phyloP scores from a whole-genome alignment of 2,888 invertebrate species.

The Drosophila suboccidentalis region DNA sequence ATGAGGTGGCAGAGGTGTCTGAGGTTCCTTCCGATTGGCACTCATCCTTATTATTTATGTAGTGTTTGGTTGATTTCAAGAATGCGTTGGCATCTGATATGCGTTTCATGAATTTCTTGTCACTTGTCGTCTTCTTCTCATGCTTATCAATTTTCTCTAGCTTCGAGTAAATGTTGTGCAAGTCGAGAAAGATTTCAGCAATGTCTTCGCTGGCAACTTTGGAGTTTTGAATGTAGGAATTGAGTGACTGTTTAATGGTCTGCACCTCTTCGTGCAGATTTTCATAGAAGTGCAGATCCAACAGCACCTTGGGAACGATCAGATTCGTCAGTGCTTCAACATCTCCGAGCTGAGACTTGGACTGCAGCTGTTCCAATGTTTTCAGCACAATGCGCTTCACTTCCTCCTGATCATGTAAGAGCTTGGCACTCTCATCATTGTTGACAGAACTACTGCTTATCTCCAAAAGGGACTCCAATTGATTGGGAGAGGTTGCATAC shows the following conservation, averaged over 20 bases:
- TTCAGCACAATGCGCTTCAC: slow-evolving; percentile 30
- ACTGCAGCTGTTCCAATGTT: slow-evolving; percentile 33
- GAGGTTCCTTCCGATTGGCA: not conserved
- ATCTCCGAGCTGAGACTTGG: not conserved
- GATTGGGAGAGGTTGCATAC: not conserved
- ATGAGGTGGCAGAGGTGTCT: not conserved
- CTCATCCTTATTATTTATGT: slow-evolving; percentile 32
- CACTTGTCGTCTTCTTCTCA: not conserved
- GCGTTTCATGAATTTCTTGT: not conserved
- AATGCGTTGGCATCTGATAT: slow-evolving; percentile 33
- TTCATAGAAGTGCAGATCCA: slow-evolving; percentile 24
- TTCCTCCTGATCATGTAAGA: not conserved
- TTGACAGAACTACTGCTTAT: slow-evolving; percentile 13
- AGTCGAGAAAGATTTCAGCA: slow-evolving; percentile 62
- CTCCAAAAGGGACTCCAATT: slow-evolving; percentile 4
- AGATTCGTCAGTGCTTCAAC: slow-evolving; percentile 20
- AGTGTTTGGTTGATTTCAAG: slow-evolving; percentile 32
- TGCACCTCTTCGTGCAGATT: slow-evolving; percentile 35
- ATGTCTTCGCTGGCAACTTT: slow-evolving; percentile 50
- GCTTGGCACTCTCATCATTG: no score
- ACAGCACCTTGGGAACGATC: slow-evolving; percentile 46
- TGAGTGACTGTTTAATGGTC: slow-evolving; percentile 18
- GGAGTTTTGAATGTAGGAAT: slow-evolving; percentile 26
- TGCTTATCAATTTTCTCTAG: slow-evolving; percentile 32
- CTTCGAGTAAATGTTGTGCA: slow-evolving; percentile 58